Percentiles rank a stretch among this genome's conserved stretches.
phyloP scores from a whole-genome alignment of 1,140 invertebrate species.

The Gryllus bimaculatus region DNA sequence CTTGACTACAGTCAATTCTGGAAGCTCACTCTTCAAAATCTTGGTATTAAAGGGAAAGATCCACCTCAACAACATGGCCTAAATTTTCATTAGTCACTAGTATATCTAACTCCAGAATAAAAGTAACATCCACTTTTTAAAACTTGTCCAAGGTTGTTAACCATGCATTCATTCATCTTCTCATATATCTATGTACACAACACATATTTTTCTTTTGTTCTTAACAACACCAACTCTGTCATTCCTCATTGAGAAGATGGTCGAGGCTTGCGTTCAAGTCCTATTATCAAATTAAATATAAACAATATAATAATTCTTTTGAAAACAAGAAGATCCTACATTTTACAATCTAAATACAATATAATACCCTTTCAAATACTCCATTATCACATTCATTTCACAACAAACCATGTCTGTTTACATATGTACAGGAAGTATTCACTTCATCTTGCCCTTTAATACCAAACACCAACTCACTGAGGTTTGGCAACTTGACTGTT shows the following conservation, averaged over 20 bases:
- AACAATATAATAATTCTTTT: conserved; percentile 19
- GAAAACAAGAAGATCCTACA: conserved; percentile 18
- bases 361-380: conserved; percentile 19
- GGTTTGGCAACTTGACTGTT: conserved; percentile 17
- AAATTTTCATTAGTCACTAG: conserved; percentile 20
- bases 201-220: conserved; percentile 9
- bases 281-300: conserved; percentile 15
- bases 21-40: conserved; percentile 21
- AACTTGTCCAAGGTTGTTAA: conserved; percentile 14
- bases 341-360: conserved; percentile 20
- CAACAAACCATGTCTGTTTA: conserved; percentile 19
- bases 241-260: conserved; percentile 2
- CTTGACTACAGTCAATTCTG: conserved; percentile 24
- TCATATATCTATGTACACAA: conserved; percentile 20
- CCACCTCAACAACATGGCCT: conserved; percentile 20
- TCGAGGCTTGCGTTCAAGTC: neutral
- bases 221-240: conserved; percentile 17
- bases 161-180: conserved; percentile 16
- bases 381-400: conserved; percentile 21
- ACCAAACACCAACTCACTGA: conserved; percentile 22
- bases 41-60: conserved; percentile 25
- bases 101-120: conserved; percentile 21
- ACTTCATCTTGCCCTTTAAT: conserved; percentile 23
- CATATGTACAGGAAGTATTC: conserved; percentile 18
- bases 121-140: conserved; percentile 22